Base-by-base conservation (phyloP, 2,888 invertebrate species). In the Microctonus hyperodae region DNA sequence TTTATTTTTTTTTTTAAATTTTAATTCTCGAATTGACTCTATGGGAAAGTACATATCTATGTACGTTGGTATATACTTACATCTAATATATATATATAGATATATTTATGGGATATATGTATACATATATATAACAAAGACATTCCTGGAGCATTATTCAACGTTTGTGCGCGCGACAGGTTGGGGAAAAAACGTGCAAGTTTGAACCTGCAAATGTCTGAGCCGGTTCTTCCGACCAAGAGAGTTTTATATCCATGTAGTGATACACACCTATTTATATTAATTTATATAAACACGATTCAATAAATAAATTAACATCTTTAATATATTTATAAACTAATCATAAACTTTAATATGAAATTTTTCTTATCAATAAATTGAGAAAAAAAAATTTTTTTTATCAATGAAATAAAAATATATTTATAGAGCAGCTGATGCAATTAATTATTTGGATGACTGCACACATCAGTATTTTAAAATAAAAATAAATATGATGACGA, bases 131-230 rank as follows among this genome's bases (percentile, higher is more conserved):
- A 72, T 69, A 73, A 74, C 75, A 75, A 75, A 75, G 74, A 71
- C 75, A 75, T 76, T 76, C 75, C 73, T 67, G 48, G 68, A 65
- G 71, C 71, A 70, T 75, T 76, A 74, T 74, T 75, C 75, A 74
- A 70, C 22, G 22, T 35, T 68, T 58, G 67, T 44, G 53, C 67
- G 63, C 55, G 59, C 63, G 53, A 59, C 67, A 51, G 64, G 62
- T 57, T 68, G 61, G 55, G 56, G 61, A 25, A 53, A 55, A 55
- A 28, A 25, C 53, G 23, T 53, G 53, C 31, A 10, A 28, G 55
- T 28, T 16, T 16, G 16, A 55, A 31, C 25, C 28, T 55, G 55
- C 53, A 44, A 44, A 44, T 44, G 28, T 53, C 53, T 23, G 28
- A 53, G n/a, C 28, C 28, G 23, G 28, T 53, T 53, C 53, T n/a